Evolutionary conservation across 2,888 invertebrate genomes (phyloP), one percentile per base, ranked within the genome.

Genomic region (Cacoxenus indagator): DNA sequence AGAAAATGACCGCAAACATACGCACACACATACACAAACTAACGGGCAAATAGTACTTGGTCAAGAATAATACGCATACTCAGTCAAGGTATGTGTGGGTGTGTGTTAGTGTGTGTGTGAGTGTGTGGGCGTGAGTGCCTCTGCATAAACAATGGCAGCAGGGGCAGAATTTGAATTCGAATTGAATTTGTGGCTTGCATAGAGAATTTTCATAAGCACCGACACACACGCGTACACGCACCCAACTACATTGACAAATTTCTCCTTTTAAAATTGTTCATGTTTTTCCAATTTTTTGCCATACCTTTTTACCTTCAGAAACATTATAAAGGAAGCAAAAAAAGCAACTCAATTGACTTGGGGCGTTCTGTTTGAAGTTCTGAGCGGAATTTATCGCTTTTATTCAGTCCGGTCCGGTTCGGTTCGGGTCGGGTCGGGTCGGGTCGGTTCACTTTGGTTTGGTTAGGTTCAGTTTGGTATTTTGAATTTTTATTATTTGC

Each of bases 401-500:
- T n/a, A n/a, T n/a, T n/a, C n/a, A n/a, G n/a, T n/a, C n/a, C n/a
- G n/a, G n/a, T n/a, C n/a, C n/a, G 2, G 48, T 22, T 51, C 2
- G 51, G 6, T 51, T 51, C 1, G 51, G 65, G 45, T 24, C 24
- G 45, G 24, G n/a, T 22, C 11, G 9, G 8, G 26, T 43, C 76
- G 83, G 70, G 73, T 78, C 74, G 72, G 72, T 82, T 73, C 77
- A 83, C 71, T 74, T 75, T 75, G 72, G 72, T 82, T 73, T 74
- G 74, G 82, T 82, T 78, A n/a, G 14, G 26, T 64, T 22, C n/a
- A n/a, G n/a, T 62, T 31, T 71, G 79, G 78, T 77, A 83, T 82
- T 84, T 82, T 84, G 82, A 83, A 84, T 83, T 82, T 82, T 82
- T 84, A 84, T 82, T 84, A 80, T 82, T 78, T 82, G 83, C 84